Evolutionary conservation across 2,797 vertebrate species (phyloP), one percentile per base, ranked within the genome.

Genomic region (Danio tinwini): DNA sequence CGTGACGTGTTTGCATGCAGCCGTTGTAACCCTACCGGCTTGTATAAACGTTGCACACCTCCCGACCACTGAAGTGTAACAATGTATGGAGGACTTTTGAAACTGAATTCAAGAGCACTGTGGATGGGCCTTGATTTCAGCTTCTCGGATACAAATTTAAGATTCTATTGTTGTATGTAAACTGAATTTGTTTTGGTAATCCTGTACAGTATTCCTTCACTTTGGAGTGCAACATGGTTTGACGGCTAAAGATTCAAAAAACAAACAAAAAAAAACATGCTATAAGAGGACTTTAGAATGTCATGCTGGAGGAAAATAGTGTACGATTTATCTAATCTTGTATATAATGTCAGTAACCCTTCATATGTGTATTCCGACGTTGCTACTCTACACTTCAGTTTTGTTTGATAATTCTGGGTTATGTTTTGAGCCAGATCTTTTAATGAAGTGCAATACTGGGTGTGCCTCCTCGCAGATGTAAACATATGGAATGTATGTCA

Each of bases 401-500:
- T 97, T 94, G 95, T 98, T 98, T 97, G 94, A 96, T 97, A 96
- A 96, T 97, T 97, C 95, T 97, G 96, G 96, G 94, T 98, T 97
- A 96, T 95, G 96, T 98, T 97, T 95, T 95, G 95, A 98, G 96
- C 96, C 97, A 98, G 97, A 98, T 96, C 94, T 98, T 98, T 98
- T 97, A 97, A 97, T 97, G 96, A 98, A 97, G 97, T 99, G 97
- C 98, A 99, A 99, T 98, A 98, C 96, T 97, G 95, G 96, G 97
- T 96, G 97, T 99, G 98, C 97, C 98, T 98, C 97, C 97, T 97
- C 95, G 96, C 97, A 98, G 97, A 95, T 97, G 97, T 98, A 96
- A 97, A 96, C 95, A 95, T 96, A 96, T 96, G 97, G 97, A 99
- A 99, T 99, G 97, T 99, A 98, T 97, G 96, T 99, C 95, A 98